Percentiles rank a stretch among this genome's conserved stretches.
Evolutionary conservation across 2,113 vertebrate genomes (phyloP).

Genomic region (Lasiurus cinereus): DNA sequence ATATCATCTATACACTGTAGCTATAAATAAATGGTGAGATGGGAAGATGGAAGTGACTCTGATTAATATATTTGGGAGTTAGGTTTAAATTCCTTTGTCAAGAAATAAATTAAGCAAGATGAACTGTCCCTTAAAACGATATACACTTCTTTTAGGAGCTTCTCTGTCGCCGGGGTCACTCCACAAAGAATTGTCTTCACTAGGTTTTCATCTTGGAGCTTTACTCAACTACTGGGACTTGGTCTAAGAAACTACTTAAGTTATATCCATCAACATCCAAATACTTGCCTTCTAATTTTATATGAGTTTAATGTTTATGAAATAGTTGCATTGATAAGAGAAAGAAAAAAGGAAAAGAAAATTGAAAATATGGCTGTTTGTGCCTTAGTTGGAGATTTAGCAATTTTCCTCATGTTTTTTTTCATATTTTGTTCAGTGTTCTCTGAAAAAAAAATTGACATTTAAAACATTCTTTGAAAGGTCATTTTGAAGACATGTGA

Average conservation of each 20-base stretch:
- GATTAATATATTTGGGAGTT: not conserved
- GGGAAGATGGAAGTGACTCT: not conserved
- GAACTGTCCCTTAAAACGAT: not conserved
- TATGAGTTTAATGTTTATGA: slow-evolving; percentile 21
- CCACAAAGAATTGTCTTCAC: not conserved
- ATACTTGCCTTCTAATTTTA: not conserved
- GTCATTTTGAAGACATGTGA: slow-evolving; percentile 70
- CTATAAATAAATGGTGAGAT: not conserved
- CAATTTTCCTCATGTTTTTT: slow-evolving; percentile 58
- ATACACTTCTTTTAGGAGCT: not conserved
- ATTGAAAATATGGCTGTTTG: slow-evolving; percentile 34
- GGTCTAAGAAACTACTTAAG: slow-evolving; percentile 3
- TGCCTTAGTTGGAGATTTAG: not conserved
- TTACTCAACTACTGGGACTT: not conserved
- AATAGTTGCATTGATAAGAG: not conserved
- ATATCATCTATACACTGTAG: not conserved
- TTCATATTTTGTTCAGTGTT: slow-evolving; percentile 67
- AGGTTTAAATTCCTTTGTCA: slow-evolving; percentile 23
- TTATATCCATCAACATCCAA: not conserved
- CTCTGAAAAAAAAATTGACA: slow-evolving; percentile 63
- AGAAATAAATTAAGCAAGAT: not conserved
- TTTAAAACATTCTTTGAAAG: slow-evolving; percentile 76
- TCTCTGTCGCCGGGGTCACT: not conserved
- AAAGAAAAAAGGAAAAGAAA: slow-evolving; percentile 23
- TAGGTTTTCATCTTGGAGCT: not conserved